phyloP scores from a whole-genome alignment of 2,888 invertebrate species.

The Ormyrus thymus region DNA sequence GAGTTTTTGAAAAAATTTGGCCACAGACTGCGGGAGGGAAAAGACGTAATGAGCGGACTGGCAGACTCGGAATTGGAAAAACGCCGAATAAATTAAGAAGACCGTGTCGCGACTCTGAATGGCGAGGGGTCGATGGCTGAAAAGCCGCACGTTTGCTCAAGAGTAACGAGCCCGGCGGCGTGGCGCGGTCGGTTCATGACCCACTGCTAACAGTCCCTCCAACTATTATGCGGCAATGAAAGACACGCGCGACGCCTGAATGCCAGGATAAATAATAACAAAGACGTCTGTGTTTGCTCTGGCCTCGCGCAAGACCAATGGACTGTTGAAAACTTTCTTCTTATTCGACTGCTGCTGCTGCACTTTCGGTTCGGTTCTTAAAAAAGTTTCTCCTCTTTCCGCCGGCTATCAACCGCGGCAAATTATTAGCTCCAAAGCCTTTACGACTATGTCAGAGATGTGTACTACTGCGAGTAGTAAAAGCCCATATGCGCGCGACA shows the following conservation, averaged over 20 bases:
- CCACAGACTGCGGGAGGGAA: too few species aligned
- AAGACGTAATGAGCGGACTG: too few species aligned
- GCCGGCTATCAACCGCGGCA: neutral
- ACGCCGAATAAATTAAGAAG: too few species aligned
- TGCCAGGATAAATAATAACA: slow-evolving; percentile 16
- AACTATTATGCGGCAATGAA: neutral
- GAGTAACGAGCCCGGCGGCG: slow-evolving; percentile 45
- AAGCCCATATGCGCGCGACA: neutral
- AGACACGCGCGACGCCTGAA: neutral
- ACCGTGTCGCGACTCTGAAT: too few species aligned
- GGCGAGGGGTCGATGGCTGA: slow-evolving; percentile 14
- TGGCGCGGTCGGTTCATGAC: slow-evolving; percentile 9
- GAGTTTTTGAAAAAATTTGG: too few species aligned
- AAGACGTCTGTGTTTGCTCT: slow-evolving; percentile 2
- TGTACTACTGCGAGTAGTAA: slow-evolving; percentile 5
- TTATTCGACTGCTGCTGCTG: neutral
- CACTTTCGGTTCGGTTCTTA: neutral
- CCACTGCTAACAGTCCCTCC: slow-evolving; percentile 38
- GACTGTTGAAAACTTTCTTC: neutral
- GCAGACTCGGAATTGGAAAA: too few species aligned
- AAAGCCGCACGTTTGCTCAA: slow-evolving; percentile 44
- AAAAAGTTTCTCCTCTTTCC: neutral
- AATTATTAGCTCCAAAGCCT: slow-evolving; percentile 22
- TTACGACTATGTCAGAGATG: slow-evolving; percentile 12
- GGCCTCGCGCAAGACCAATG: neutral